Percentiles rank a stretch among this genome's conserved stretches.
Conservation (phyloP, 2,888 invertebrate species). For the Smittia aterrima region DNA sequence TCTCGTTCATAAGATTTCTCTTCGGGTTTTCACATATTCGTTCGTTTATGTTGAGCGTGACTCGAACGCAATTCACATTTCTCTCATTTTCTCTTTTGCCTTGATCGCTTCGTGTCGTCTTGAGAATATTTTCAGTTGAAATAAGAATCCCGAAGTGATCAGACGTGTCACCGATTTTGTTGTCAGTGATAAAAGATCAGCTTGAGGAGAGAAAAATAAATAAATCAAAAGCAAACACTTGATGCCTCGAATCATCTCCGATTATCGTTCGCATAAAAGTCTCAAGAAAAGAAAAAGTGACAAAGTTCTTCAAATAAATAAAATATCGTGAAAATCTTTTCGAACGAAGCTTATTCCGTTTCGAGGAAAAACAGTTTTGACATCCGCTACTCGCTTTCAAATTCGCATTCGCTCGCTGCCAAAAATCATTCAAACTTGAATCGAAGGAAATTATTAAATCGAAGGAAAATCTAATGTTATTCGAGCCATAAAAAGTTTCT, state of each 20-base stretch:
- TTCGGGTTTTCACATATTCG: neutral
- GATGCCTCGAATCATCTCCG: neutral
- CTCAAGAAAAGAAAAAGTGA: neutral
- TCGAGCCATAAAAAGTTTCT: neutral
- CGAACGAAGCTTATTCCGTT: neutral
- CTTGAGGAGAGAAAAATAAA: neutral
- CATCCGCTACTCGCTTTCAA: neutral
- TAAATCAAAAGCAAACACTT: neutral
- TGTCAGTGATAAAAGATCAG: neutral
- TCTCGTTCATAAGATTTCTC: neutral
- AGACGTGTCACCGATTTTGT: neutral
- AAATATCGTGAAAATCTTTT: neutral
- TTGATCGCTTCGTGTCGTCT: neutral
- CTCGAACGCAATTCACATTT: neutral
- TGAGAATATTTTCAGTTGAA: conserved; percentile 1
- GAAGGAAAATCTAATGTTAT: neutral
- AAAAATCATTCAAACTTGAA: neutral
- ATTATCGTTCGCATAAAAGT: neutral
- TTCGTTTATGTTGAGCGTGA: neutral
- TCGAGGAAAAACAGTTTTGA: neutral
- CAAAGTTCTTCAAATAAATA: neutral
- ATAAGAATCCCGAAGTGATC: neutral
- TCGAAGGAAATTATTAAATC: neutral
- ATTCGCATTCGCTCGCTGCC: neutral
- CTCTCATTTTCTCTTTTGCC: conserved; percentile 9